Conservation (phyloP, 2,113 vertebrate species). For the Carassius auratus region DNA sequence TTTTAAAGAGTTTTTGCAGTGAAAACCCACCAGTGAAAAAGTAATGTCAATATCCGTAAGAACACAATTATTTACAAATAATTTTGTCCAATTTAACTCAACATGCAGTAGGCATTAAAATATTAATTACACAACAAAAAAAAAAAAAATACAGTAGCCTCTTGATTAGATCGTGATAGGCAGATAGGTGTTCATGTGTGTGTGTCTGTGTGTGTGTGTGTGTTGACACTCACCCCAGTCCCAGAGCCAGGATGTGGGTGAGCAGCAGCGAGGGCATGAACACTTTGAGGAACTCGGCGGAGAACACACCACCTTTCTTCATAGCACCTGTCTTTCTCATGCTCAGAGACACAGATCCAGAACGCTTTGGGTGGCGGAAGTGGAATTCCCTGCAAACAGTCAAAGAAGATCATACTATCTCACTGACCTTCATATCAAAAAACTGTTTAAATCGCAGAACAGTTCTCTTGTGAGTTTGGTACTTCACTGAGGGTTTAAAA, state of each 20-base stretch:
- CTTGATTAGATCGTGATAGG: too few relatives aligned
- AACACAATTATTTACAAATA: too few relatives aligned
- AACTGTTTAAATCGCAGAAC: too few relatives aligned
- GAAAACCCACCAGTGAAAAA: too few relatives aligned
- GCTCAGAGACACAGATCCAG: constrained; percentile 89
- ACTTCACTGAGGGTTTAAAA: neutral
- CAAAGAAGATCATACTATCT: neutral
- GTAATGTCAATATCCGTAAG: too few relatives aligned
- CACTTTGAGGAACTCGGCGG: constrained; percentile 94
- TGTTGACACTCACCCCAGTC: constrained; percentile 85
- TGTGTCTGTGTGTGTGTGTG: neutral
- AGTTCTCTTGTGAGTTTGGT: neutral
- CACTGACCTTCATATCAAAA: neutral
- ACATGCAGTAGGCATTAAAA: too few relatives aligned
- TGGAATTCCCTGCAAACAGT: constrained; percentile 86
- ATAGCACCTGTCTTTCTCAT: constrained; percentile 97
- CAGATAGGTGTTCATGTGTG: too few relatives aligned
- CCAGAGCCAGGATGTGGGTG: constrained; percentile 94
- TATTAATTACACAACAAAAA: too few relatives aligned
- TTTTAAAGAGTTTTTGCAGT: too few relatives aligned
- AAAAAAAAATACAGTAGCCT: too few relatives aligned
- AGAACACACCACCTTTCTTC: constrained; percentile 98
- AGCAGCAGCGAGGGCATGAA: constrained; percentile 96
- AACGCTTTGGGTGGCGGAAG: constrained; percentile 92
- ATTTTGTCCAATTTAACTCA: too few relatives aligned